Evolutionary conservation across 2,888 invertebrate species (phyloP), one percentile per base, ranked within the genome.

Genomic region (Amphiduros pacificus): DNA sequence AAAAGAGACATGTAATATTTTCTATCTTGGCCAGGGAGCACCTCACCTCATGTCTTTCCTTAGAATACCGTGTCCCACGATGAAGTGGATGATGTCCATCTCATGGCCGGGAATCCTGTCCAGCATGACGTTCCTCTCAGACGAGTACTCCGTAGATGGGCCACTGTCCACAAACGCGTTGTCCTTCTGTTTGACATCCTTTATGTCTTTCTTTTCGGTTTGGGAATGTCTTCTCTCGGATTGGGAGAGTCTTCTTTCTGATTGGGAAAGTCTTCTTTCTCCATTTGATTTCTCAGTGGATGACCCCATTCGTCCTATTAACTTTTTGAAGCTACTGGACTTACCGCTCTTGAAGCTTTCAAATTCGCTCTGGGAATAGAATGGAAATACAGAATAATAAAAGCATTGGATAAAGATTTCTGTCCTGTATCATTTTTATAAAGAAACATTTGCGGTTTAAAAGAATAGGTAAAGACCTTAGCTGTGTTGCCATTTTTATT

Each of bases 11-110:
- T n/a, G n/a, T n/a, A 36, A 9, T 36, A 11, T 36, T 36, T 36
- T 36, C 11, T 36, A 36, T 36, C 17, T 36, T 11, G 17, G 36
- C 9, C 17, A 36, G 9, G 36, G 36, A 36, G 6, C 44, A 31
- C 20, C 32, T 20, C 22, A 69, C 70, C 70, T 68, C 20, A 71
- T 50, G n/a, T 67, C 66, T 50, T 50, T 64, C 28, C 65, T 55
- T 20, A 71, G 58, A 28, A 71, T 71, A 51, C 69, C 71, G 48
- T 71, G 66, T 22, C 69, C 67, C 11, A 69, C 62, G 29, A 71
- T 65, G 51, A 65, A 71, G 59, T 71, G 71, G 14, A 69, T 52
- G 6, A 69, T 51, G 44, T 69, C 70, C 36, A 65, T 36, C 1
- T 69, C 67, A 24, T 54, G 27, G 31, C 36, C n/a, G 1, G 71